A percentile compares a stretch with the other conserved stretches of the same genome.
phyloP scores from a whole-genome alignment of 2,797 vertebrate genomes.

The Cossypha dichroa region DNA sequence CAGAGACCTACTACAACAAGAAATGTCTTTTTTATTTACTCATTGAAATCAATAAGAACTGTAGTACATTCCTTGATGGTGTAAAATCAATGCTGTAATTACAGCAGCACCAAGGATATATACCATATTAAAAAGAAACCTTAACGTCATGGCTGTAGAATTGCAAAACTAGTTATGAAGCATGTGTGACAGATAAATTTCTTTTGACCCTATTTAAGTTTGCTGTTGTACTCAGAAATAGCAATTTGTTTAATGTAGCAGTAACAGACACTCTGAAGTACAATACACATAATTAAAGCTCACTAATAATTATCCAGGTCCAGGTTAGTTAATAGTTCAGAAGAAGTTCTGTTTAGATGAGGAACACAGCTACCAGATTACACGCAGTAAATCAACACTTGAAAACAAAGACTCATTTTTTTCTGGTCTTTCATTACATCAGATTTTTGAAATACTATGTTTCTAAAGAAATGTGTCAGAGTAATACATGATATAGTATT shows the following conservation, averaged over 20 bases:
- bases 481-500: neutral
- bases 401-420: neutral
- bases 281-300: neutral
- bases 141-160: neutral
- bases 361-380: neutral
- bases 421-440: neutral
- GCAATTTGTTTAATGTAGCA: neutral
- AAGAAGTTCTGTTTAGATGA: neutral
- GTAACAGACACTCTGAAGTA: neutral
- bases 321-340: neutral
- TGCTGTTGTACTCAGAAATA: neutral
- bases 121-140: neutral
- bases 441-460: neutral
- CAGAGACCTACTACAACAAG: neutral
- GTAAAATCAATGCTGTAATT: conserved; percentile 30
- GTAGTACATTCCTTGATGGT: neutral
- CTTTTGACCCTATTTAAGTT: conserved; percentile 12
- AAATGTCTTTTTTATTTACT: neutral
- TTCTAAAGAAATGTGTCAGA: neutral
- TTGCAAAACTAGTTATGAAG: neutral
- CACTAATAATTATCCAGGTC: neutral
- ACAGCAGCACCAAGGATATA: neutral
- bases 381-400: neutral
- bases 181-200: neutral
- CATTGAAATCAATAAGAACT: neutral